These are phyloP conservation scores for Platalea minor DNA, from an alignment of 2,797 vertebrate genomes.

Conservation along the genomic window DNA sequence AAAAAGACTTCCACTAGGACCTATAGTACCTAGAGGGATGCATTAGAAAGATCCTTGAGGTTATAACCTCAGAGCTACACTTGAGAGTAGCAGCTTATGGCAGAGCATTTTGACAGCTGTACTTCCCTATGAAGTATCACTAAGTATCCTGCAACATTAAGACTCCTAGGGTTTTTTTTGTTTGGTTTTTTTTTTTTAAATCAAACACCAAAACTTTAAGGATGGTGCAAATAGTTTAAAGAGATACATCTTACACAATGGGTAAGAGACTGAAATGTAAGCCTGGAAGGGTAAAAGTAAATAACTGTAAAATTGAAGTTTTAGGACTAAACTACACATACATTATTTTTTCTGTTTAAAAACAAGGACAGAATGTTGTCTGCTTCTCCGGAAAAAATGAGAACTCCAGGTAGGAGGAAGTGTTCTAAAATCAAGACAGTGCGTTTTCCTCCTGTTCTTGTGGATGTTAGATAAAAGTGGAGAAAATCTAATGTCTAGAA, in stretches of 20 bases:
- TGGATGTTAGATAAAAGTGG: not conserved
- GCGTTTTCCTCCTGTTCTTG: not conserved
- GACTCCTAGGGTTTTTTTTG: not conserved
- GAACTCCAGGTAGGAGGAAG: not conserved
- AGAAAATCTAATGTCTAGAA: not conserved
- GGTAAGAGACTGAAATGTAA: not conserved
- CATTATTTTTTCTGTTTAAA: not conserved
- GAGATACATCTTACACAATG: not conserved
- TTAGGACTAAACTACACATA: not conserved
- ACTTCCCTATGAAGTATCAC: not conserved
- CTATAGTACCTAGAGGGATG: not conserved
- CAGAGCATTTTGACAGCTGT: not conserved
- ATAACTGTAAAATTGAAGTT: not conserved
- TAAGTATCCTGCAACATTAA: not conserved
- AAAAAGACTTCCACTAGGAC: not conserved
- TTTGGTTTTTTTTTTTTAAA: not conserved
- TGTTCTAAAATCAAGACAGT: not conserved
- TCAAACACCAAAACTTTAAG: not conserved
- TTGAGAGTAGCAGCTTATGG: not conserved
- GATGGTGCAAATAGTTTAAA: not conserved
- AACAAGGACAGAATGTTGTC: not conserved
- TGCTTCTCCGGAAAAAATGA: not conserved
- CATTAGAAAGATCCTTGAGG: not conserved
- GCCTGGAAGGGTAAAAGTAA: not conserved
- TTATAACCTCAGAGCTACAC: not conserved